Evolutionary conservation across 2,888 invertebrate species (phyloP), one percentile per base, ranked within the genome.

Genomic region (Lasius fuliginosus): DNA sequence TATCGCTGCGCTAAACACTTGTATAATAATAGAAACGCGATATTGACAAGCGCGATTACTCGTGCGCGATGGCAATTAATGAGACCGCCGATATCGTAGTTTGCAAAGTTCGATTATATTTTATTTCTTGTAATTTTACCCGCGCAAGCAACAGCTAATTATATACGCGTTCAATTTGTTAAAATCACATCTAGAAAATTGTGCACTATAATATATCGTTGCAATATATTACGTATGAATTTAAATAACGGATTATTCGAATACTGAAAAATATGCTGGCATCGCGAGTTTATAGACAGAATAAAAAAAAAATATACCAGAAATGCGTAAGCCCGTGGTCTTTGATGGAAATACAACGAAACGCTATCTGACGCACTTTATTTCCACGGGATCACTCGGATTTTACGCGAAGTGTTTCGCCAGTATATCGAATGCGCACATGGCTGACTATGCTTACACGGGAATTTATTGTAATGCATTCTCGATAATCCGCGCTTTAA

Each of bases 401-500:
- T 90, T 91, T 91, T 91, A 91, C 86, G 91, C 86, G 82, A 87
- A 82, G 49, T 85, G 83, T 87, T 91, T 73, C 86, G 67, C 64
- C 56, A 73, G 33, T 84, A 79, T 87, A 85, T 85, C 82, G 88
- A 74, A 68, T 60, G 83, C 75, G 84, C 89, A 68, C 73, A 83
- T 85, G 84, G 84, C 33, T 77, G 85, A 68, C 90, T 86, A 86
- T 91, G 91, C 86, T 90, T 91, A 91, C 89, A 86, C 86, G 84
- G 36, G 83, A 91, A 91, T 91, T 91, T 91, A 91, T 89, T 87
- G 91, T 89, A 91, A 91, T 90, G 91, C 85, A 87, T 91, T 91
- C 88, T 89, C 91, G 91, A 91, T 91, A 91, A 91, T 87, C 91
- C 91, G 86, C 90, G 91, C 88, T 90, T 92, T 90, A 91, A 92